Evolutionary conservation across 2,113 vertebrate species (phyloP), one percentile per base, ranked within the genome.

Genomic region (Vimba vimba): DNA sequence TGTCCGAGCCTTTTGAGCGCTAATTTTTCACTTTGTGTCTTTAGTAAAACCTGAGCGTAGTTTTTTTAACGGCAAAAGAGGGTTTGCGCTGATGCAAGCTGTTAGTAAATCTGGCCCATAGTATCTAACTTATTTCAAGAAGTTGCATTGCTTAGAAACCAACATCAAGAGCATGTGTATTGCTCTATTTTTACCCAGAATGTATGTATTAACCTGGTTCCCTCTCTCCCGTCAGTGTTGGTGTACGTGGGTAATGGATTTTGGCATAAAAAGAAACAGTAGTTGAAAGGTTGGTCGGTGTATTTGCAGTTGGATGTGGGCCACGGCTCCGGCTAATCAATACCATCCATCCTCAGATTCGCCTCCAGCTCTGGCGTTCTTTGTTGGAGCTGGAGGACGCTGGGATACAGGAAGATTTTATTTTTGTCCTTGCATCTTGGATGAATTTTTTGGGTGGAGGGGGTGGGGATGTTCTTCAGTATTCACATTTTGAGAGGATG

Each of bases 351-450:
- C 77, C 66, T 82, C 82, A 78, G 25, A 74, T 19, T 64, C 77
- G n/a, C 83, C 83, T 62, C 79, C 83, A 57, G 57, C 21, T 57
- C 57, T 68, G 64, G 13, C n/a, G n/a, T 17, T 50, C 19, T 50
- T 4, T 84, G 88, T 78, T 74, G 88, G 88, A 79, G 78, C 84
- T 66, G 50, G 78, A 87, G 50, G 62, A 82, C 23, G 55, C 39
- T 52, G 77, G 47, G 73, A 39, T 79, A 80, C 59, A 15, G 43
- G 23, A 23, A 64, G 79, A 47, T 64, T 64, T 80, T 80, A 80
- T 80, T 80, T 80, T 80, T 27, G 59, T 80, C 79, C 27, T 47
- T 80, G 59, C 59, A 45, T 39, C 59, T 80, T 80, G 77, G 36
- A 80, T 64, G 79, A 17, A 23, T 45, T 64, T 80, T 64, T 80